Percentiles rank a stretch among this genome's conserved stretches.
phyloP scores from a whole-genome alignment of 2,113 vertebrate genomes.

The Mohoua ochrocephala region DNA sequence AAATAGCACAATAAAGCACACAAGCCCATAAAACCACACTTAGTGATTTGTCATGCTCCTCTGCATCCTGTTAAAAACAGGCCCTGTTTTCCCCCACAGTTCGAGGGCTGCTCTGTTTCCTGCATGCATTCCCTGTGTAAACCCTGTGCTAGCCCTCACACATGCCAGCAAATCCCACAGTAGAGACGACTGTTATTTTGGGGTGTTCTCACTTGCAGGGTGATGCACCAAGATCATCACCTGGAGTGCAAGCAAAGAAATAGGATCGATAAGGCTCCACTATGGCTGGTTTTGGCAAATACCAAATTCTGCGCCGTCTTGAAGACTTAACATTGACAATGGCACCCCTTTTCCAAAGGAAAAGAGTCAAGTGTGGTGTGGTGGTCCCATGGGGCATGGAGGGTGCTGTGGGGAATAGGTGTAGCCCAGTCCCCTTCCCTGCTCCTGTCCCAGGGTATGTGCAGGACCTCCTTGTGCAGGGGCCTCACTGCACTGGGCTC shows the following conservation, averaged over 20 bases:
- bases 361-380: background rate
- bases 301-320: background rate
- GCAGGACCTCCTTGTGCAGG: background rate
- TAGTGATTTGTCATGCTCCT: slow-evolving; percentile 35
- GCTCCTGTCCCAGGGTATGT: background rate
- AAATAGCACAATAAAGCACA: slow-evolving; percentile 20
- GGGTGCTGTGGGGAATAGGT: background rate
- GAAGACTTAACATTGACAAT: background rate
- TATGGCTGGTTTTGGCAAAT: background rate
- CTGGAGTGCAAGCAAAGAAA: background rate
- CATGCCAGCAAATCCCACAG: background rate
- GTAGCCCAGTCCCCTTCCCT: background rate
- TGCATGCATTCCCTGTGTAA: background rate
- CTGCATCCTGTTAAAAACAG: background rate
- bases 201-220: background rate
- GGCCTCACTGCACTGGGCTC: background rate
- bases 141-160: background rate
- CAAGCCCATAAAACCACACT: slow-evolving; percentile 18
- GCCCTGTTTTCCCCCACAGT: background rate
- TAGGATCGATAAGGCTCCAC: background rate
- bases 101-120: background rate
- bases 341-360: background rate
- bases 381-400: background rate
- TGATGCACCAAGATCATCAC: background rate
- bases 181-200: background rate